Base-by-base conservation (phyloP, 2,888 invertebrate genomes). In the Gisinianus flammeolus region DNA sequence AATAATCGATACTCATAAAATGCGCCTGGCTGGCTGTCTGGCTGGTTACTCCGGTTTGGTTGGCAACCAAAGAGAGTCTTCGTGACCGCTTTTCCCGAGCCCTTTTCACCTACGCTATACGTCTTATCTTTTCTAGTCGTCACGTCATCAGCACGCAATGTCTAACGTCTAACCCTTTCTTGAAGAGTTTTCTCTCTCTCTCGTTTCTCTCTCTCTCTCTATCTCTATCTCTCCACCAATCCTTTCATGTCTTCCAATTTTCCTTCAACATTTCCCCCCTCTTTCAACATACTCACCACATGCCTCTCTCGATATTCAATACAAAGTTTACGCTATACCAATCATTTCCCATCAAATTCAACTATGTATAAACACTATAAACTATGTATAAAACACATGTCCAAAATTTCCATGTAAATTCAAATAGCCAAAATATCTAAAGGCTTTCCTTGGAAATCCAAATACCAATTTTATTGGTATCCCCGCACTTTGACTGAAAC, bases 1-100 rank as follows among this genome's bases (percentile, higher is more conserved):
- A 77, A 77, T 77, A 77, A 77, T 77, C 77, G 56, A 77, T 77
- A 71, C 33, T 62, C 54, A 76, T 68, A 69, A 68, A 76, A 76
- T 68, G 76, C 76, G 76, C 76, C 76, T 68, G 76, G 76, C 76
- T 76, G 76, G 66, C 31, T 73, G 70, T 5, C 26, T 26, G 16
- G 44, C 44, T 44, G 44, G 44, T 44, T 4, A 4, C 16, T 28
- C 28, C 28, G 62, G 62, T 62, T 26, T 62, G 62, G 62, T 26
- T 26, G 26, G 52, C 70, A 70, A 70, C 70, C 62, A 73, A 70
- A 68, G 67, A 35, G 68, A 35, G 31, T 67, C 73, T 73, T 73
- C 73, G 62, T 73, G 73, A 73, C 73, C 73, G 73, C 73, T 73
- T 73, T 72, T 72, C 30, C 24, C 44, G 10, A 44, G 44, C 69